Conservation (phyloP, 2,113 vertebrate genomes). For the Panthera leo region DNA sequence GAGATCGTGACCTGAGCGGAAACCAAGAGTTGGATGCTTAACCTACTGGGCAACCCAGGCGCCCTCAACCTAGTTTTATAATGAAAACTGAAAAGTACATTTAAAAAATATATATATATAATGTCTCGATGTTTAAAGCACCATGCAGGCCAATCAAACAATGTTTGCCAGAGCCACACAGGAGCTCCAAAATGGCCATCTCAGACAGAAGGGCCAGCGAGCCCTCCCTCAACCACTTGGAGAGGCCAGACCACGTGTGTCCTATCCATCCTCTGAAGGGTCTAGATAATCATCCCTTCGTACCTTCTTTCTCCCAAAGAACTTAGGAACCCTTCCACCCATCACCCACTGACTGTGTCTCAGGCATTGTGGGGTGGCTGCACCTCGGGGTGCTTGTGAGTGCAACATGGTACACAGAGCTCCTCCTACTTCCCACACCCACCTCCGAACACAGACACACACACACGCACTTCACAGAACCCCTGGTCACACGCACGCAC, state of each 20-base stretch:
- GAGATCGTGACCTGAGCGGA: no score
- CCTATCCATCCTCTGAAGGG: background rate
- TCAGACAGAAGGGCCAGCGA: background rate
- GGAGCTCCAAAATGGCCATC: background rate
- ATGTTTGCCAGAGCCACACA: background rate
- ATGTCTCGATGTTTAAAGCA: background rate
- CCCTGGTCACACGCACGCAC: no score
- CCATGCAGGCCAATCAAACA: background rate
- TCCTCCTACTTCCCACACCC: background rate
- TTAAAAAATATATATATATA: background rate
- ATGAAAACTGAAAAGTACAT: background rate
- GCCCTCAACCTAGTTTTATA: background rate
- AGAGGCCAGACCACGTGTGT: background rate
- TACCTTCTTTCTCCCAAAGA: background rate
- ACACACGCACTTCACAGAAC: background rate
- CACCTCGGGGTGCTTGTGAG: background rate
- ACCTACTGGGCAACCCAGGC: no score
- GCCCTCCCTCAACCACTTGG: background rate
- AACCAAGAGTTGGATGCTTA: no score
- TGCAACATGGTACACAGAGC: background rate
- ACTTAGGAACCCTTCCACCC: background rate
- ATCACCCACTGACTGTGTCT: rapidly evolving
- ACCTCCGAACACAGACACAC: background rate
- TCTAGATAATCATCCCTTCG: rapidly evolving
- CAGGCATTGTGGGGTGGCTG: background rate